Evolutionary conservation across 2,888 invertebrate genomes (phyloP).

Genomic region (Maniola hyperantus): DNA sequence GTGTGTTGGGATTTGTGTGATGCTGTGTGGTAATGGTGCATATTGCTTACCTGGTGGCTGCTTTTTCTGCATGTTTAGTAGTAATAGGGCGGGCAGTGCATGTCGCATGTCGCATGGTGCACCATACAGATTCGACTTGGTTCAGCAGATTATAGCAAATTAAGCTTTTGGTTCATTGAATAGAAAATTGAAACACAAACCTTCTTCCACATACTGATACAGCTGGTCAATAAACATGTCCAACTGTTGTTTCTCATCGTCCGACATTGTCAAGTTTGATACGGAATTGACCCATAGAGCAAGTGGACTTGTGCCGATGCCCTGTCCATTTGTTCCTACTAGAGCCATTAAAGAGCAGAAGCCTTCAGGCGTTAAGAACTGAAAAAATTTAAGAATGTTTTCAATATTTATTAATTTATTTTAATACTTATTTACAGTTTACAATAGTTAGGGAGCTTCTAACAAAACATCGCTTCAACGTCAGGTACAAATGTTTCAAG

Average conservation of each 20-base stretch:
- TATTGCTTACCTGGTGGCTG: no score
- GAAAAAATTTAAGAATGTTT: slow-evolving; percentile 45
- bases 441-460: not conserved
- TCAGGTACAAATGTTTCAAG: no score
- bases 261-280: slow-evolving; percentile 85
- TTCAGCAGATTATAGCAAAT: no score
- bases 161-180: no score
- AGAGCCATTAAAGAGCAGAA: slow-evolving; percentile 88
- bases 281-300: slow-evolving; percentile 93
- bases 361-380: slow-evolving; percentile 90
- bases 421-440: no score
- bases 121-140: no score
- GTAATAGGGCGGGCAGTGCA: no score
- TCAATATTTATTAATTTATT: not conserved
- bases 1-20: no score
- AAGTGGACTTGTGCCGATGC: slow-evolving; percentile 95
- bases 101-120: no score
- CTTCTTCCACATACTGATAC: slow-evolving; percentile 91
- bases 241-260: slow-evolving; percentile 85
- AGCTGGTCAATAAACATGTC: slow-evolving; percentile 91
- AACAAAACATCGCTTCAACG: no score
- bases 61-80: no score
- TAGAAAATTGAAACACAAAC: slow-evolving; percentile 78
- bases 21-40: no score
- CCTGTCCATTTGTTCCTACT: slow-evolving; percentile 96